phyloP scores from a whole-genome alignment of 2,888 invertebrate species.

The Scaptomyza polygonia region DNA sequence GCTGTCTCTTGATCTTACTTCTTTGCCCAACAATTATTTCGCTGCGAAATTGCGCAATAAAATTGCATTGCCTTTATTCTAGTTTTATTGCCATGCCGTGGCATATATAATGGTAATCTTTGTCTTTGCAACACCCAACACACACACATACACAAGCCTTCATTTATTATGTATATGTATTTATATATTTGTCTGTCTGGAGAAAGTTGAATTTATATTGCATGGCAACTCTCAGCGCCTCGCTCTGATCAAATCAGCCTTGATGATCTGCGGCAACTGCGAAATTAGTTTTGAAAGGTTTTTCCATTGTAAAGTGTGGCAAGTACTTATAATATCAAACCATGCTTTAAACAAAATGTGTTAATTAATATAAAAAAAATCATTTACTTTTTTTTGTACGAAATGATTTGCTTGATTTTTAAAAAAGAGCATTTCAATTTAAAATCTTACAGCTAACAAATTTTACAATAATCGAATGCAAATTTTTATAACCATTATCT shows the following conservation, averaged over 20 bases:
- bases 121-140: constrained; percentile 32
- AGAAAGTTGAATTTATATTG: constrained; percentile 71
- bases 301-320: not conserved
- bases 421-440: too few relatives aligned
- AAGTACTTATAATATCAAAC: not conserved
- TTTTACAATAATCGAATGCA: too few relatives aligned
- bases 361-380: not conserved
- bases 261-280: constrained; percentile 20
- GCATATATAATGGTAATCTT: constrained; percentile 63
- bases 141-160: constrained; percentile 18
- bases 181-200: constrained; percentile 9
- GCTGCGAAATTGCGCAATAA: constrained; percentile 70
- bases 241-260: constrained; percentile 55
- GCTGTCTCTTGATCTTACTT: not conserved
- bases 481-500: too few relatives aligned
- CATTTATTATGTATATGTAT: not conserved
- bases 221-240: constrained; percentile 43
- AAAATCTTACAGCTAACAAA: too few relatives aligned
- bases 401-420: too few relatives aligned
- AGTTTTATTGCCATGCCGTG: constrained; percentile 55
- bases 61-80: constrained; percentile 74
- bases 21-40: constrained; percentile 13
- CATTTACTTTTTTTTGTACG: too few relatives aligned
- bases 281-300: not conserved
- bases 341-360: not conserved